A percentile compares a stretch with the other conserved stretches of the same genome.
Conservation (phyloP, 2,797 vertebrate genomes). For the Crenichthys baileyi region DNA sequence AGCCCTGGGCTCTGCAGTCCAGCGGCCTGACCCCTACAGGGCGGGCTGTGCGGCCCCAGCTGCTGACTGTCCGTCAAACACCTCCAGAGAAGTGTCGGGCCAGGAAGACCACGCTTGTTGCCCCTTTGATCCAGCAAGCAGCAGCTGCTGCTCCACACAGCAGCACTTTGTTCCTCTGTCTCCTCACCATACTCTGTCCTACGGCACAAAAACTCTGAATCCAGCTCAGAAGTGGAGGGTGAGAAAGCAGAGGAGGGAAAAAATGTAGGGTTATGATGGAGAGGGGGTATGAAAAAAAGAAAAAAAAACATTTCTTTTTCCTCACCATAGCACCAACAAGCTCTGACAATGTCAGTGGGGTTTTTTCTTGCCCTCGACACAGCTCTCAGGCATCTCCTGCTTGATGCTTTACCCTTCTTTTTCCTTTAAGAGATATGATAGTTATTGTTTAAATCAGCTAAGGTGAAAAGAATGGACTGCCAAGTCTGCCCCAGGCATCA, state of each 20-base stretch:
- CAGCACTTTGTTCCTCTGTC: conserved; percentile 96
- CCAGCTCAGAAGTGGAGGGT: conserved; percentile 79
- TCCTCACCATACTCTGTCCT: conserved; percentile 93
- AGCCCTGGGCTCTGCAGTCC: conserved; percentile 67
- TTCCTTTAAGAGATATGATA: conserved; percentile 92
- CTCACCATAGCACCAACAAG: conserved; percentile 93
- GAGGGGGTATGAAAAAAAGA: conserved; percentile 29
- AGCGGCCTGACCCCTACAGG: conserved; percentile 81
- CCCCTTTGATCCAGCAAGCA: conserved; percentile 96
- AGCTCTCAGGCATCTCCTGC: conserved; percentile 95
- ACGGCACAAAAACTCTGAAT: conserved; percentile 93
- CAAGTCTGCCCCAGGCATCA: conserved; percentile 96
- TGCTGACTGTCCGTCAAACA: conserved; percentile 99
- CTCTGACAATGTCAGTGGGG: conserved; percentile 96
- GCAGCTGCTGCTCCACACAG: conserved; percentile 98
- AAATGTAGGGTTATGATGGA: conserved; percentile 44
- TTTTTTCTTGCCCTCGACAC: conserved; percentile 94
- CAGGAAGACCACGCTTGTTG: conserved; percentile 95
- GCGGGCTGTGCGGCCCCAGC: conserved; percentile 85
- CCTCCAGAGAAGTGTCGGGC: conserved; percentile 94
- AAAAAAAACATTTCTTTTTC: conserved; percentile 71
- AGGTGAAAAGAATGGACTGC: conserved; percentile 97
- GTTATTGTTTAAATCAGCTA: conserved; percentile 99
- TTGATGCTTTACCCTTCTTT: conserved; percentile 88
- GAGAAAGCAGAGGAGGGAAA: conserved; percentile 39